Base-by-base conservation (phyloP, 2,888 invertebrate species). In the Mongoloraphidia duomilia region DNA sequence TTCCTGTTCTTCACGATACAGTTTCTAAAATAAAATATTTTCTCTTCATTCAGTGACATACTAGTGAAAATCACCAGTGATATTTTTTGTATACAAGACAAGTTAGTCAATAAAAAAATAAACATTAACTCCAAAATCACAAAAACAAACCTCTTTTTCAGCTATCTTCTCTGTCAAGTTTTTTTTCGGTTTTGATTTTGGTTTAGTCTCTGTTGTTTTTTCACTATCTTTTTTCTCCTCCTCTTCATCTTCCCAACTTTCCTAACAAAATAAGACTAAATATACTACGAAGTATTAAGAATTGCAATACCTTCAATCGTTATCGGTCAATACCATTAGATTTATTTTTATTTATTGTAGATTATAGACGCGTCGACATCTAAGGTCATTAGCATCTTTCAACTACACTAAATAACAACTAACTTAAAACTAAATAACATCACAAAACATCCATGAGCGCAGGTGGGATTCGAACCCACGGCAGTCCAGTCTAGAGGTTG, bases 191-290 rank as follows among this genome's bases (percentile, higher is more conserved):
- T 84, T 84, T 41, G 79, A 65, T 60, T 79, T 77, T 13, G 76
- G 70, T 59, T 79, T 77, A 53, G 75, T 70, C 46, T 61, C 64
- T 2, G 67, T 62, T 56, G 76, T 74, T 53, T 79, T 78, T 61
- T 74, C 76, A 61, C 82, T 82, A 56, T 83, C 82, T 59, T 82
- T 80, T 61, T 82, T 84, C 62, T 83, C 83, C 60, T 85, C 82
- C 57, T 88, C 84, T 41, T 86, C 89, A 70, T 91, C 91, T 65
- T 94, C 93, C 94, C 94, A 94, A 67, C 84, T 90, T 63, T 93
- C 93, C 92, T 93, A 68, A 57, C 58, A 57, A 49, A 44, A 47
- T 26, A 45, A 42, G 34, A 38, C 49, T 40, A 42, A 46, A 43
- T 40, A 17, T 13, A 55, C 26, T 26, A 26, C 26, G 26, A 26